phyloP scores from a whole-genome alignment of 2,888 invertebrate species.

The Lathronympha strigana region DNA sequence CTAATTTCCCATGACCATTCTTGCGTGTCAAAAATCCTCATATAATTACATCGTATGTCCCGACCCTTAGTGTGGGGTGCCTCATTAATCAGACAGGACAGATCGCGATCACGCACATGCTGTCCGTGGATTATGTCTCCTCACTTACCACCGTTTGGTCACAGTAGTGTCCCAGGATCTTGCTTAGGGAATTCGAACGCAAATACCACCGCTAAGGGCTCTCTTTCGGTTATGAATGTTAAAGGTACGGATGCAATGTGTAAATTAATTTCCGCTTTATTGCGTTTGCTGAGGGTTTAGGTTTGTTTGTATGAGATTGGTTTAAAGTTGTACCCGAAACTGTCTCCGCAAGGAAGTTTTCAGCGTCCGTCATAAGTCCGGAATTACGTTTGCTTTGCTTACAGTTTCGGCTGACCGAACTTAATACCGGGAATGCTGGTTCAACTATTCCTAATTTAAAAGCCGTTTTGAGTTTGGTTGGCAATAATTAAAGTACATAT shows the following conservation, averaged over 20 bases:
- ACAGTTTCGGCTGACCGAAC: conserved; percentile 11
- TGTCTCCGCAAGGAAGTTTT: conserved; percentile 14
- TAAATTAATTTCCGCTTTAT: conserved; percentile 20
- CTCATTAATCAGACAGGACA: conserved; percentile 77
- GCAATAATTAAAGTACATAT: too few relatives aligned
- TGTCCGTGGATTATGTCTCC: conserved; percentile 64
- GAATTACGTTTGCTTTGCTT: conserved; percentile 24
- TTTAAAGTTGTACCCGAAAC: conserved; percentile 15
- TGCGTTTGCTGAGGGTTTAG: conserved; percentile 12
- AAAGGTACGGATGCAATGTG: conserved; percentile 2
- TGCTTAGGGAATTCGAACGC: conserved; percentile 13
- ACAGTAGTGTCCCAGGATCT: conserved; percentile 49
- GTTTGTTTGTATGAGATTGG: not conserved
- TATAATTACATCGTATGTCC: conserved; percentile 43
- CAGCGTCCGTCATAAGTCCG: conserved; percentile 14
- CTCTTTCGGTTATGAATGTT: not conserved
- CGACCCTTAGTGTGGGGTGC: conserved; percentile 48
- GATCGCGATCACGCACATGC: conserved; percentile 66
- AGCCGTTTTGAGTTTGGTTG: too few relatives aligned
- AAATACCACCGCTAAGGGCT: not conserved
- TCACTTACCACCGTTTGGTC: conserved; percentile 61
- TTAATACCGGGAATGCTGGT: not conserved
- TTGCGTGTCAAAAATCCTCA: conserved; percentile 35
- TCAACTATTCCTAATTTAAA: not conserved
- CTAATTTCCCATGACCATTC: conserved; percentile 14